These are phyloP conservation scores for Seira musarum DNA, from an alignment of 2,888 invertebrate genomes.

Conservation along the genomic window DNA sequence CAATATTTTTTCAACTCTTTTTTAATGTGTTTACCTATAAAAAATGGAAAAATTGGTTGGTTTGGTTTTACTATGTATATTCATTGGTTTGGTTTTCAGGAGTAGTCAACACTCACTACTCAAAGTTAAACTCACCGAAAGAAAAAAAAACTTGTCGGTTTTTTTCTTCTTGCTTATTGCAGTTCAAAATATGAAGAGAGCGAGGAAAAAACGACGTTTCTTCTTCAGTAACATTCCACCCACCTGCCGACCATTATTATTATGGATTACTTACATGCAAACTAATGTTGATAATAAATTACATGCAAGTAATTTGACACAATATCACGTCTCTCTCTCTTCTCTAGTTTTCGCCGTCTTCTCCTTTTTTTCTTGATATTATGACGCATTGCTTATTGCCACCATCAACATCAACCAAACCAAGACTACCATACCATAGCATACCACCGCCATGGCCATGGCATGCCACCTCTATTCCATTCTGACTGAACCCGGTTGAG, in stretches of 20 bases:
- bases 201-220: constrained; percentile 5
- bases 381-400: constrained; percentile 60
- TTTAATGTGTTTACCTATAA: constrained; percentile 3
- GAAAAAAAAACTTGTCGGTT: constrained; percentile 20
- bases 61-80: too few species aligned
- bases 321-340: constrained; percentile 61
- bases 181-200: neutral
- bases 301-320: constrained; percentile 64
- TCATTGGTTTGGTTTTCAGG: constrained; percentile 1
- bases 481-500: neutral
- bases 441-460: too few species aligned
- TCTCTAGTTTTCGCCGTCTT: constrained; percentile 48
- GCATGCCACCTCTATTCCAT: constrained; percentile 12
- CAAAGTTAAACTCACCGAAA: too few species aligned
- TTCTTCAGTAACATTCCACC: constrained; percentile 55
- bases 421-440: too few species aligned
- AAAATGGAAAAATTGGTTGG: neutral
- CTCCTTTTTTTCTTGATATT: constrained; percentile 49
- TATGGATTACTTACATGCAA: constrained; percentile 63
- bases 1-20: constrained; percentile 1
- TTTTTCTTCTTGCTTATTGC: constrained; percentile 5
- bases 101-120: constrained; percentile 5
- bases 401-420: constrained; percentile 8
- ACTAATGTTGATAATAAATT: constrained; percentile 64
- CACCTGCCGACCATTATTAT: constrained; percentile 63